phyloP scores from a whole-genome alignment of 2,113 vertebrate genomes.

The Sisor rabdophorus region DNA sequence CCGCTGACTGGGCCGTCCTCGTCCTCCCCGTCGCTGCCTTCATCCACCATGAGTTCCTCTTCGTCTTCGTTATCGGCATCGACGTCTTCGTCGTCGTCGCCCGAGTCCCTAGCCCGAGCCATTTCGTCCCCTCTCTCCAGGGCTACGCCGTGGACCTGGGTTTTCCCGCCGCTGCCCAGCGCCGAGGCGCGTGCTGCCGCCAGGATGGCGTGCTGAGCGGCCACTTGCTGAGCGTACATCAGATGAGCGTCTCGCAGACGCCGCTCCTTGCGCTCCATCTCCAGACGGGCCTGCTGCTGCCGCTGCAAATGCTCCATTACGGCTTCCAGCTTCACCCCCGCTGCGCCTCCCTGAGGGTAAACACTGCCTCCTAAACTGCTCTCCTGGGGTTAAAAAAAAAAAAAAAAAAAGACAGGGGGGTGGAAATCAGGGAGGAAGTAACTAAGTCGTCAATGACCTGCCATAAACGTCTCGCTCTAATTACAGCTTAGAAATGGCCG shows the following conservation, averaged over 20 bases:
- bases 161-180: constrained; percentile 68
- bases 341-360: constrained; percentile 72
- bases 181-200: constrained; percentile 73
- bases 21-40: constrained; percentile 67
- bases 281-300: constrained; percentile 78
- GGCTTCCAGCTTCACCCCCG: constrained; percentile 83
- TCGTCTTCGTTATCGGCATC: constrained; percentile 65
- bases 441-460: constrained; percentile 38
- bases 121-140: constrained; percentile 80
- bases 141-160: constrained; percentile 67
- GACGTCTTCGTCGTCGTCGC: constrained; percentile 44
- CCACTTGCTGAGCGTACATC: constrained; percentile 83
- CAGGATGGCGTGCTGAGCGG: constrained; percentile 78
- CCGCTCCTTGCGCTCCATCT: constrained; percentile 85
- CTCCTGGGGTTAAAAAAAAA: constrained; percentile 61
- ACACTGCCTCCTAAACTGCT: constrained; percentile 66
- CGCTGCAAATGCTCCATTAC: constrained; percentile 90
- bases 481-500: constrained; percentile 9
- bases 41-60: constrained; percentile 72
- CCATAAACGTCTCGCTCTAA: constrained; percentile 24
- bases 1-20: constrained; percentile 62
- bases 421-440: constrained; percentile 22
- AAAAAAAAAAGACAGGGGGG: background rate
- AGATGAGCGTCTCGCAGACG: constrained; percentile 82
- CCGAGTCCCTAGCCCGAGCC: constrained; percentile 70